Evolutionary conservation across 2,888 invertebrate species (phyloP).

Genomic region (Drepana falcataria): DNA sequence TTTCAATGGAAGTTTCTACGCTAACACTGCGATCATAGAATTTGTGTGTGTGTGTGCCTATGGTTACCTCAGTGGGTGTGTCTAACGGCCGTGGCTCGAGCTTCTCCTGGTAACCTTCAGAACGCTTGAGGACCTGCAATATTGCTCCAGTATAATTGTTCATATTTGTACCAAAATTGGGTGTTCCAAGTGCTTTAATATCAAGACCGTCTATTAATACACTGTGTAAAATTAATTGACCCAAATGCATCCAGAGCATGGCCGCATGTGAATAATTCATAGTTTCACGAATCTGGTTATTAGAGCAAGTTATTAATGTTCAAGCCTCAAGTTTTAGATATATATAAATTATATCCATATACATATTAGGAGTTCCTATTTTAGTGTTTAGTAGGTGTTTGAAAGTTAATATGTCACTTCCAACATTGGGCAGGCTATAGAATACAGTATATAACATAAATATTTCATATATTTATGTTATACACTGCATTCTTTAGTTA

Average conservation of each 20-base stretch:
- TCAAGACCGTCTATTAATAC: conserved; percentile 6
- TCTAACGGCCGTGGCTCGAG: conserved; percentile 25
- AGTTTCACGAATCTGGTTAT: too few relatives aligned
- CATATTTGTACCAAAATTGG: conserved; percentile 20
- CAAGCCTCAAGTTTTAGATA: too few relatives aligned
- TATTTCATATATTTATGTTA: too few relatives aligned
- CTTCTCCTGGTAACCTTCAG: conserved; percentile 31
- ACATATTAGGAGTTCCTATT: too few relatives aligned
- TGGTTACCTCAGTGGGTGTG: conserved; percentile 23
- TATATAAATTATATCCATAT: too few relatives aligned
- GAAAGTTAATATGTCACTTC: too few relatives aligned
- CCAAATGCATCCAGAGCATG: conserved; percentile 3
- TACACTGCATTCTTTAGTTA: too few relatives aligned
- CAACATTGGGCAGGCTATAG: too few relatives aligned
- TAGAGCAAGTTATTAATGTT: too few relatives aligned
- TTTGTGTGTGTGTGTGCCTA: conserved; percentile 26
- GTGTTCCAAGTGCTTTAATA: background rate
- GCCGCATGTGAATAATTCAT: too few relatives aligned
- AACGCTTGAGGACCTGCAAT: conserved; percentile 18
- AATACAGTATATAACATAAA: too few relatives aligned
- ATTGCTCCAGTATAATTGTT: conserved; percentile 15
- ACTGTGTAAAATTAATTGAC: conserved; percentile 6
- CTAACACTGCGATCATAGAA: conserved; percentile 20
- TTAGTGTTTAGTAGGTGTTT: too few relatives aligned
- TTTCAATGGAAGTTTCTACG: conserved; percentile 67